Evolutionary conservation across 2,888 invertebrate genomes (phyloP).

Genomic region (Sarcophaga carnaria): DNA sequence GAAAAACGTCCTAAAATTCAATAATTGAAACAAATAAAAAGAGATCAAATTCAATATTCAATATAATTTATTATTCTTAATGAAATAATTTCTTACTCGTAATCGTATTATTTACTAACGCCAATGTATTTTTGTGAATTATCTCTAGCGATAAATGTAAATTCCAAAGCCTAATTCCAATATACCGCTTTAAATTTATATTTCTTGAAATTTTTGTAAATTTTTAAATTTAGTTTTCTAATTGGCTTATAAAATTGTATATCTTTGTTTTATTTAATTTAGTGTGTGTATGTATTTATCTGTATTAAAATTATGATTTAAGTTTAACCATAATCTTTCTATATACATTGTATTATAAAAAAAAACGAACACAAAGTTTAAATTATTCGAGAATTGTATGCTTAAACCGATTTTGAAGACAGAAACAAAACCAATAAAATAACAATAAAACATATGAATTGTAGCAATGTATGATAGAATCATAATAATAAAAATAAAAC

Average conservation of each 20-base stretch:
- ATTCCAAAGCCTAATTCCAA: constrained; percentile 48
- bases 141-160: constrained; percentile 2
- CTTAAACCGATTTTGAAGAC: constrained; percentile 33
- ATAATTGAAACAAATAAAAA: constrained; percentile 12
- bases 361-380: constrained; percentile 4
- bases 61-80: background rate
- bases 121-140: constrained; percentile 12
- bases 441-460: constrained; percentile 46
- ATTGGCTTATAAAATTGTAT: constrained; percentile 27
- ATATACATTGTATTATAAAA: constrained; percentile 45
- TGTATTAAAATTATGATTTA: constrained; percentile 54
- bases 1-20: constrained; percentile 51
- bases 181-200: too few relatives aligned
- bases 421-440: constrained; percentile 12
- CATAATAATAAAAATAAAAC: constrained; percentile 10
- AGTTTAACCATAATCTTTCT: constrained; percentile 46
- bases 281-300: constrained; percentile 58
- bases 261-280: constrained; percentile 42
- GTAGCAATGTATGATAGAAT: constrained; percentile 56
- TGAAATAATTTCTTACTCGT: background rate
- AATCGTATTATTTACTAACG: constrained; percentile 13
- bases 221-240: constrained; percentile 14
- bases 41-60: constrained; percentile 1
- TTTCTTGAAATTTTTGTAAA: constrained; percentile 4
- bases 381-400: constrained; percentile 42